Evolutionary conservation across 1,140 invertebrate species (phyloP), one percentile per base, ranked within the genome.

Genomic region (Hycleus cichorii): DNA sequence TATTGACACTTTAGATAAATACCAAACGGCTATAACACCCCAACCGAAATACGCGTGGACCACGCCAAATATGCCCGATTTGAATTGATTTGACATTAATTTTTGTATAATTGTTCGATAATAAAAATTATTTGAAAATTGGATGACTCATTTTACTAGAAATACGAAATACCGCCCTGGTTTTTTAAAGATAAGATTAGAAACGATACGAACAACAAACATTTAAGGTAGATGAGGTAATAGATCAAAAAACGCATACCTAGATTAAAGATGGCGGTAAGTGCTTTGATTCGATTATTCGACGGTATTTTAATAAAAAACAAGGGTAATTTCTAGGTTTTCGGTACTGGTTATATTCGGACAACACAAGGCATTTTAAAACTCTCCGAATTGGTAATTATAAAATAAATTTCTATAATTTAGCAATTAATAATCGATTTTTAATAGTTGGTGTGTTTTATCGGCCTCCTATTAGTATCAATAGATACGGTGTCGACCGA

Each of bases 391-490:
- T 25, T 24, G n/a, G 57, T 59, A 53, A 59, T 49, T 59, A 53
- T 18, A 18, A 18, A 18, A 18, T 18, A n/a, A 39, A 46, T 43
- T 50, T 57, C 12, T 56, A 43, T 47, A 53, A 9, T 55, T 47
- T 47, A 24, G 10, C 26, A 11, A 25, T 54, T 46, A 45, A 27
- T 8, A 45, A 7, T 46, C 27, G 27, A 4, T 44, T 38, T 48
- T 59, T 57, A 45, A 25, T 25, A 63, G 61, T 18, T 63, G 24
- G 27, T 50, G 26, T 63, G 57, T 27, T 49, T 61, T 6, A 39
- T 64, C 27, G 62, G 43, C 9, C 27, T 61, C 6, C 53, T 57
- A 26, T 18, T 64, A 39, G 56, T 55, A 42, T 43, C 45, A 1
- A 38, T 25, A 42, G 46, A 38, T 39, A n/a, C 26, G 25, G 48